Evolutionary conservation across 2,113 vertebrate genomes (phyloP).

Genomic region (Casuarius casuarius): DNA sequence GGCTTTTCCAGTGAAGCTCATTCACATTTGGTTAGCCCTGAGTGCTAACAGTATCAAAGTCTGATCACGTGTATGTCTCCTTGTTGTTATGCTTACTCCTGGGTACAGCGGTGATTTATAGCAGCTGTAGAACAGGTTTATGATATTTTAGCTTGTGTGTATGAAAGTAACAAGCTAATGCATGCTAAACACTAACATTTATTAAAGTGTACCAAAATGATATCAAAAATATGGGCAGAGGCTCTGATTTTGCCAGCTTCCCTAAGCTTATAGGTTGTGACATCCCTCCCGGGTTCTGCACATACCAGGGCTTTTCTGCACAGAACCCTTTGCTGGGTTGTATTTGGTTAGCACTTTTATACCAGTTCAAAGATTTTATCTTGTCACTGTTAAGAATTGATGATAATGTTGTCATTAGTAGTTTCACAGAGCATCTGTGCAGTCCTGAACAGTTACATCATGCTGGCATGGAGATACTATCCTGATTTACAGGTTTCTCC

Average conservation of each 20-base stretch:
- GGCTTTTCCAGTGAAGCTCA: neutral
- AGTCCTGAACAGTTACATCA: neutral
- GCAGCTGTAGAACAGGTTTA: neutral
- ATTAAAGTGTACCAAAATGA: neutral
- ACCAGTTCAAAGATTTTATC: neutral
- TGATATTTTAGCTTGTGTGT: accelerated
- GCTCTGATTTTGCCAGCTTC: neutral
- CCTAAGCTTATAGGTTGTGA: neutral
- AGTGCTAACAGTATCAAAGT: neutral
- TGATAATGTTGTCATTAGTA: neutral
- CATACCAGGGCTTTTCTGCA: neutral
- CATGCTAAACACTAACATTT: neutral
- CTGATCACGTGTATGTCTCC: neutral
- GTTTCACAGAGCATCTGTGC: neutral
- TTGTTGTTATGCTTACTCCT: neutral
- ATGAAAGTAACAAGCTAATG: neutral
- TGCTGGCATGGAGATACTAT: neutral
- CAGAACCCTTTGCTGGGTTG: neutral
- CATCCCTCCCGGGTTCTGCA: neutral
- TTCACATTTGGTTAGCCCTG: neutral
- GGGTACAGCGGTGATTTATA: neutral
- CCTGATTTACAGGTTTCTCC: neutral
- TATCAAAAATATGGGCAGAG: neutral
- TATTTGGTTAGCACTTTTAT: neutral
- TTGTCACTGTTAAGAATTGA: neutral